Conservation (phyloP, 2,888 invertebrate species). For the Crepidodera aurea region DNA sequence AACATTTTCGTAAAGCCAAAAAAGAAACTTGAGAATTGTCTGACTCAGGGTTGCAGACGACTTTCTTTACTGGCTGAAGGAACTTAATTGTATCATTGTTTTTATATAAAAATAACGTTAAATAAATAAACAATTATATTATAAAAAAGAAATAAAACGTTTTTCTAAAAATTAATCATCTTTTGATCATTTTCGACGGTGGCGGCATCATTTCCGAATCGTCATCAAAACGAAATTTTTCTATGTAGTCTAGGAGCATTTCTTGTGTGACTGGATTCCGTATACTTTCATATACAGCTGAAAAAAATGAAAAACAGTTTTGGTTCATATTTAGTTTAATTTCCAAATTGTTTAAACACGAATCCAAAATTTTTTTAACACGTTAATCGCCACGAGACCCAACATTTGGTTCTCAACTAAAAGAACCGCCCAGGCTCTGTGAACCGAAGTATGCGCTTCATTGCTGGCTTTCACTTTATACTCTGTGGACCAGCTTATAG, state of each 20-base stretch:
- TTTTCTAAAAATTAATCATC: conserved; percentile 52
- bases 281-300: conserved; percentile 87
- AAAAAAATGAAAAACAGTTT: conserved; percentile 51
- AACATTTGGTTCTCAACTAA: no score
- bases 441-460: no score
- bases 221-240: conserved; percentile 69
- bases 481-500: no score
- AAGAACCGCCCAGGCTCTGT: no score
- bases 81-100: neutral
- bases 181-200: conserved; percentile 65
- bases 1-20: neutral
- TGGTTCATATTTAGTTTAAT: neutral
- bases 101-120: conserved; percentile 7
- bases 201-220: conserved; percentile 79
- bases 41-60: neutral
- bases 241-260: conserved; percentile 77
- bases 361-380: no score
- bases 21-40: neutral
- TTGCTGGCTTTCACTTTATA: no score
- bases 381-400: no score
- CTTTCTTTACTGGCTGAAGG: neutral
- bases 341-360: no score
- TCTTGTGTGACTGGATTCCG: conserved; percentile 85
- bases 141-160: conserved; percentile 30
- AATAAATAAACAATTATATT: conserved; percentile 30